Evolutionary conservation across 2,113 vertebrate species (phyloP).

Genomic region (Esox niger): DNA sequence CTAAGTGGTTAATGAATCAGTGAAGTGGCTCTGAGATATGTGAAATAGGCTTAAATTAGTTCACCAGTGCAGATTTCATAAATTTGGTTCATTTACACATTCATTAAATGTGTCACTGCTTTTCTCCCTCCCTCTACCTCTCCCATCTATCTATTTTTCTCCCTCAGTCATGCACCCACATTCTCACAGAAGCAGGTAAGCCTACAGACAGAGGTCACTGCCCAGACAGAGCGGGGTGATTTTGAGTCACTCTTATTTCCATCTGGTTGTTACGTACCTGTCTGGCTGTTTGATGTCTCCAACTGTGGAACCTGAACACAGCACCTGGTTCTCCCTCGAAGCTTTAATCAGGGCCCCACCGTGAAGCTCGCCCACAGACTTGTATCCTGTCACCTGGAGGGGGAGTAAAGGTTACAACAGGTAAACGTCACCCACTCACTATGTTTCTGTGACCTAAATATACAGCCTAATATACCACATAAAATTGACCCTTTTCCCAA

Average conservation of each 20-base stretch:
- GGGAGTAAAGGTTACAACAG: slow-evolving; percentile 57
- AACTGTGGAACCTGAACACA: slow-evolving; percentile 52
- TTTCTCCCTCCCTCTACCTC: background rate
- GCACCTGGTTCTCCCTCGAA: slow-evolving; percentile 50
- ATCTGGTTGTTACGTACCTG: slow-evolving; percentile 12
- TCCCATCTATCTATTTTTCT: background rate
- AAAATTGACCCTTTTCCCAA: too few species aligned
- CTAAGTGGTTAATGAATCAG: slow-evolving; percentile 17
- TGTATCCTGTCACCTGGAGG: slow-evolving; percentile 59
- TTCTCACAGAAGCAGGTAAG: slow-evolving; percentile 13
- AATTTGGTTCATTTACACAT: slow-evolving; percentile 46
- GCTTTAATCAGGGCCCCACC: slow-evolving; percentile 50
- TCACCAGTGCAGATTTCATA: slow-evolving; percentile 13
- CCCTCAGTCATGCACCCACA: background rate
- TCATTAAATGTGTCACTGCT: slow-evolving; percentile 16
- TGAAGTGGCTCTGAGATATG: too few species aligned
- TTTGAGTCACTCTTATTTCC: slow-evolving; percentile 53
- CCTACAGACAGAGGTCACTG: slow-evolving; percentile 27
- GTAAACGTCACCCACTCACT: slow-evolving; percentile 45
- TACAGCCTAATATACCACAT: too few species aligned
- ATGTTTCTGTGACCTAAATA: too few species aligned
- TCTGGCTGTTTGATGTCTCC: slow-evolving; percentile 62
- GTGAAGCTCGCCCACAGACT: slow-evolving; percentile 30
- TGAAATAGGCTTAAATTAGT: slow-evolving; percentile 45
- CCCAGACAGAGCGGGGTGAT: slow-evolving; percentile 24